Base-by-base conservation (phyloP, 2,888 invertebrate species). In the Sphinx pinastri region DNA sequence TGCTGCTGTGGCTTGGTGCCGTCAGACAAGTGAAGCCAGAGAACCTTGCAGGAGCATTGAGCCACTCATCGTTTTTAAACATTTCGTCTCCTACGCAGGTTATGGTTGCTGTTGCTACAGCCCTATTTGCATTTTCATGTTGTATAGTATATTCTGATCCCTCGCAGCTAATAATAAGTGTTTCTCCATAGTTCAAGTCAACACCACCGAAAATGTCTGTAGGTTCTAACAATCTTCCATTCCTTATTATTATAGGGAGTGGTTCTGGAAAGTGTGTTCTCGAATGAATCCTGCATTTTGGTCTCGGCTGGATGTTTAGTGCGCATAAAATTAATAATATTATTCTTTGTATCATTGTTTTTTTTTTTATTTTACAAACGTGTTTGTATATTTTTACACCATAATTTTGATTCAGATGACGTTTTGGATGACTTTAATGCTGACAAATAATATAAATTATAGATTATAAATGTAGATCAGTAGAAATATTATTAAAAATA, bases 31-130 rank as follows among this genome's bases (percentile, higher is more conserved):
- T 77, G 74, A 94, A 93, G 5, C 72, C 69, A 2, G 77, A 72
- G 73, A 94, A 93, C 4, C 70, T 71, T 0, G 88, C 79, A 0
- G 88, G 86, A 1, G 77, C 74, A 2, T 72, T 83, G 0, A 94
- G 75, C 92, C 91, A 93, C 0, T 84, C 81, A 0, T 87, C 81
- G 69, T 91, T 93, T 73, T 72, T 84, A 70, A 93, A 94, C 16
- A 77, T 82, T 2, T 86, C 83, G 0, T 86, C 91, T 0, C 82
- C 85, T 45, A 81, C 82, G 57, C 94, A 94, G 0, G 78, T 79
- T 49, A 93, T 79, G 0, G 83, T 79, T 1, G 85, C 90, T n/a
- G 85, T 86, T 1, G 72, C 49, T 16, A 81, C 70, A 8, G 75
- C 73, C 3, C 73, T 76, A 49, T 73, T 78, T 2, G 79, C 75